A percentile compares a stretch with the other conserved stretches of the same genome.
Evolutionary conservation across 2,888 invertebrate species (phyloP).

Genomic region (Mesorhabditis belari): DNA sequence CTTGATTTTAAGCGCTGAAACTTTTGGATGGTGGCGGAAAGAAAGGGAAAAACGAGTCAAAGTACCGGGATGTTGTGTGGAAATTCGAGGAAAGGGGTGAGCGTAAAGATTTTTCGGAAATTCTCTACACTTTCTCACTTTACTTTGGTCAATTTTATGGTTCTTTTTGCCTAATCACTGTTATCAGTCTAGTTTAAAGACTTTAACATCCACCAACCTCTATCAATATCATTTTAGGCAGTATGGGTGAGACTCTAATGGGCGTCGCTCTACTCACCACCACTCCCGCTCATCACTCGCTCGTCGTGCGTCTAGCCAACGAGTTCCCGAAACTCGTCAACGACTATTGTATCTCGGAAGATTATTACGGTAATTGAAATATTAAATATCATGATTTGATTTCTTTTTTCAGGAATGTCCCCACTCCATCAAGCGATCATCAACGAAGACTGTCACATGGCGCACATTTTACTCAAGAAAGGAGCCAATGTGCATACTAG

Average conservation of each 20-base stretch:
- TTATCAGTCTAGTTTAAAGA: no score
- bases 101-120: not conserved
- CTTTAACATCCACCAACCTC: no score
- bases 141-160: no score
- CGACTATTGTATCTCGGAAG: slow-evolving; percentile 45
- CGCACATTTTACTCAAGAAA: slow-evolving; percentile 84
- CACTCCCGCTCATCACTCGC: slow-evolving; percentile 46
- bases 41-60: slow-evolving; percentile 55
- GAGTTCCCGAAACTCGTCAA: slow-evolving; percentile 90
- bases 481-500: slow-evolving; percentile 73
- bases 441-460: slow-evolving; percentile 95
- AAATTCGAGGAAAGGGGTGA: slow-evolving; percentile 33
- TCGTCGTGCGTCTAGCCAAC: slow-evolving; percentile 80
- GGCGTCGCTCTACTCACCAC: slow-evolving; percentile 67
- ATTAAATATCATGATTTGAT: slow-evolving; percentile 1
- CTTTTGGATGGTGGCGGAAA: slow-evolving; percentile 45
- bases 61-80: slow-evolving; percentile 58
- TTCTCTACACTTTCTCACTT: not conserved
- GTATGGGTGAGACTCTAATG: slow-evolving; percentile 80
- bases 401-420: slow-evolving; percentile 27
- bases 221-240: slow-evolving; percentile 11
- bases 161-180: no score
- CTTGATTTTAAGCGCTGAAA: slow-evolving; percentile 41
- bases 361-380: slow-evolving; percentile 37
- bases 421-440: slow-evolving; percentile 88